phyloP scores from a whole-genome alignment of 2,113 vertebrate species.

The Cephalopterus ornatus region DNA sequence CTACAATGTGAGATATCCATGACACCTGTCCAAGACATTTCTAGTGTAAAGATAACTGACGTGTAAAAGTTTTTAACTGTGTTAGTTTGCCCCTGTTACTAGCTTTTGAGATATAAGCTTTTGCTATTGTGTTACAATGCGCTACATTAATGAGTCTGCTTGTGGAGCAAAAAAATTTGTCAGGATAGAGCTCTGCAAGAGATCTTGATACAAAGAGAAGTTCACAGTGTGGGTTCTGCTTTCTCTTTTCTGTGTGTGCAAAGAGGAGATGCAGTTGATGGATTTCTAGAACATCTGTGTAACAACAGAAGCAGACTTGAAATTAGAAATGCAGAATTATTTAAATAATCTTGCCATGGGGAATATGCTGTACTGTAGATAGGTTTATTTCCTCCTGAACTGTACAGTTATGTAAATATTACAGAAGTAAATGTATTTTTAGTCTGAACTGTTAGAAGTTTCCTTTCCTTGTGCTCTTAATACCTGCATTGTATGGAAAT shows the following conservation, averaged over 20 bases:
- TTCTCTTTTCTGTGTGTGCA: slow-evolving; percentile 6
- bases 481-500: not conserved
- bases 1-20: not conserved
- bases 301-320: not conserved
- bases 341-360: not conserved
- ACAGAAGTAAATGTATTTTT: not conserved
- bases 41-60: not conserved
- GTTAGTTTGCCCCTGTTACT: not conserved
- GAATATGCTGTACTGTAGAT: not conserved
- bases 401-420: not conserved
- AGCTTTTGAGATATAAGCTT: not conserved
- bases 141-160: not conserved
- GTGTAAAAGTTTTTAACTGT: not conserved
- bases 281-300: not conserved
- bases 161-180: not conserved
- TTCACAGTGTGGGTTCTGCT: not conserved
- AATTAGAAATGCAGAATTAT: not conserved
- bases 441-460: not conserved
- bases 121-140: not conserved
- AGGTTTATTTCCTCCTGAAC: not conserved
- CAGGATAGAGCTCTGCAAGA: not conserved
- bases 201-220: not conserved
- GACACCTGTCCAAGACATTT: not conserved
- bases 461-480: not conserved
- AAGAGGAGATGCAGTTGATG: not conserved